These are phyloP conservation scores for Palythoa heliodiscus DNA, from an alignment of 92 coral and sea anemone genomes.

Conservation along the genomic window DNA sequence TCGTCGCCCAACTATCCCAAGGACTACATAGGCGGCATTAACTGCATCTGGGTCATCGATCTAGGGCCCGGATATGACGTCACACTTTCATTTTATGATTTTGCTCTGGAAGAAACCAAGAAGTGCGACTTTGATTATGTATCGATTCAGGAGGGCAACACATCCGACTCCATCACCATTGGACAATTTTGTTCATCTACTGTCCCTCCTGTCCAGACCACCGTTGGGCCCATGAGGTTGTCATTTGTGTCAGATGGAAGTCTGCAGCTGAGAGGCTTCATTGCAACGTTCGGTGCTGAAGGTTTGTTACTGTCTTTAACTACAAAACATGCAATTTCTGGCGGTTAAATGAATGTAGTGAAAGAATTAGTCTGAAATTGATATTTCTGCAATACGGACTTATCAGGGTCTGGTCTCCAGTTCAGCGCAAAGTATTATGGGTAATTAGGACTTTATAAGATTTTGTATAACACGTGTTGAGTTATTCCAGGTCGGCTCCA, in stretches of 20 bases:
- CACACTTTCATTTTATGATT: constrained; percentile 15
- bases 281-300: background rate
- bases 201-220: constrained; percentile 30
- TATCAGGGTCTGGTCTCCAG: too few species aligned
- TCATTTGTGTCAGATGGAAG: constrained; percentile 20
- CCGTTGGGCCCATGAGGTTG: constrained; percentile 32
- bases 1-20: constrained; percentile 32
- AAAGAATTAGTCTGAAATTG: too few species aligned
- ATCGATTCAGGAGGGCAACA: constrained; percentile 26
- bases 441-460: too few species aligned
- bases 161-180: constrained; percentile 6
- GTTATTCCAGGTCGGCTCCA: too few species aligned
- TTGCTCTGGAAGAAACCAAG: constrained; percentile 27
- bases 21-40: background rate
- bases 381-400: too few species aligned
- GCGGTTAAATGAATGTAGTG: too few species aligned
- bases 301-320: background rate
- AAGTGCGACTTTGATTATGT: constrained; percentile 37
- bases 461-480: too few species aligned
- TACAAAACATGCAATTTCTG: background rate
- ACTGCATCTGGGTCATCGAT: constrained; percentile 30
- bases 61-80: constrained; percentile 41
- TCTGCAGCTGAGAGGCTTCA: constrained; percentile 28
- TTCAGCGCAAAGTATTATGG: too few species aligned
- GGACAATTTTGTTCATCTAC: constrained; percentile 39